These are phyloP conservation scores for Sphyrna mokarran DNA, from an alignment of 2,113 vertebrate genomes.

Conservation along the genomic window DNA sequence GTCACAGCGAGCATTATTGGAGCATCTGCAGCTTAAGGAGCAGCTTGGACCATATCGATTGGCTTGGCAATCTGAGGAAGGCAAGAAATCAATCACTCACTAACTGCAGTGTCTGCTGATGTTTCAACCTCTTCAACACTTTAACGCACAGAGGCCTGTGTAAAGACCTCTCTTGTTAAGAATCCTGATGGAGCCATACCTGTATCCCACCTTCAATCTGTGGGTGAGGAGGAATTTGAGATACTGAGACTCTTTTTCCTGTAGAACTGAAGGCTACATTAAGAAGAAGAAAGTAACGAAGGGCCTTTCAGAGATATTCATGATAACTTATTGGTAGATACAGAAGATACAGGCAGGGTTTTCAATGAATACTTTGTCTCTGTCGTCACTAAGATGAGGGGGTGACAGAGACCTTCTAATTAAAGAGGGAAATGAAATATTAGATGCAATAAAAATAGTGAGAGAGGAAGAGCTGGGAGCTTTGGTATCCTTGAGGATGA, in stretches of 20 bases:
- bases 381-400: no score
- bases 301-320: no score
- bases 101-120: neutral
- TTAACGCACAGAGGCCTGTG: neutral
- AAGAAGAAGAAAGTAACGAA: no score
- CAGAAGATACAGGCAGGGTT: no score
- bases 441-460: no score
- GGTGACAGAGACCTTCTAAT: no score
- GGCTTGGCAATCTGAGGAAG: slow-evolving; percentile 61
- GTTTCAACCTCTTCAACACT: neutral
- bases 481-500: no score
- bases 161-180: neutral
- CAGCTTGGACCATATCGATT: slow-evolving; percentile 71
- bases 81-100: neutral
- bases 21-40: slow-evolving; percentile 65
- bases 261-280: neutral
- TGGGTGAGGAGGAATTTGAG: neutral
- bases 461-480: no score
- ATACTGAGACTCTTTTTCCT: neutral
- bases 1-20: slow-evolving; percentile 60
- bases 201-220: neutral
- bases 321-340: no score
- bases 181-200: neutral
- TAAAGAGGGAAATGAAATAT: no score
- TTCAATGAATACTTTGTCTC: no score